These are phyloP conservation scores for Brassicogethes aeneus DNA, from an alignment of 2,888 invertebrate species.

Conservation along the genomic window DNA sequence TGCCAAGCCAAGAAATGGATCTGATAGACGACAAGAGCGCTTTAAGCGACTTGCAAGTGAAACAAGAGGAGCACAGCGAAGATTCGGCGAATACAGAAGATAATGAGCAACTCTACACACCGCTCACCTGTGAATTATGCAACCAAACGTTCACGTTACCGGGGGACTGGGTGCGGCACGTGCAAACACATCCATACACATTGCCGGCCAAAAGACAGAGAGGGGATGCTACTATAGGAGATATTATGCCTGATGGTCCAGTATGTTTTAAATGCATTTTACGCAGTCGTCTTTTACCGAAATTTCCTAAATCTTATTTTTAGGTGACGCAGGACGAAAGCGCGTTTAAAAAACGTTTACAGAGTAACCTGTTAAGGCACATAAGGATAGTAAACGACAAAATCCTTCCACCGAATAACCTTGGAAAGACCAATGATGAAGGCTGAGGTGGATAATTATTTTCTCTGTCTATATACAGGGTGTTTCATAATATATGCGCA, in stretches of 20 bases:
- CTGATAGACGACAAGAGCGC: constrained; percentile 53
- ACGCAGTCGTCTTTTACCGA: too few species aligned
- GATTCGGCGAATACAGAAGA: constrained; percentile 28
- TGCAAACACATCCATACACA: constrained; percentile 67
- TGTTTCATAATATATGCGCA: too few species aligned
- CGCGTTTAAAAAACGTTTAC: too few species aligned
- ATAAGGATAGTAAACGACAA: constrained; percentile 67
- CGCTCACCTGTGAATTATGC: constrained; percentile 74
- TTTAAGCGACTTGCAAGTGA: constrained; percentile 62
- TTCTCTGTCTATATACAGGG: too few species aligned
- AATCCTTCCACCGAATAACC: too few species aligned
- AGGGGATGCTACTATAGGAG: too few species aligned
- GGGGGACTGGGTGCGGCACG: constrained; percentile 75
- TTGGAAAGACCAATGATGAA: too few species aligned
- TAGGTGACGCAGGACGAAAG: too few species aligned
- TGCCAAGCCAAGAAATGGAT: constrained; percentile 49
- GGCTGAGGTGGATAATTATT: too few species aligned
- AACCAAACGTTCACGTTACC: constrained; percentile 75
- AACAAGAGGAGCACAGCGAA: constrained; percentile 44
- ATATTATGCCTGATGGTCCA: constrained; percentile 31
- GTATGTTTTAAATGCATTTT: too few species aligned
- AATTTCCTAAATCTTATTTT: too few species aligned
- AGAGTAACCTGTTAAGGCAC: constrained; percentile 65
- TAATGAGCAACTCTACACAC: constrained; percentile 57
- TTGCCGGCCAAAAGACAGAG: constrained; percentile 48